phyloP scores from a whole-genome alignment of 2,113 vertebrate genomes.

The Scortum barcoo region DNA sequence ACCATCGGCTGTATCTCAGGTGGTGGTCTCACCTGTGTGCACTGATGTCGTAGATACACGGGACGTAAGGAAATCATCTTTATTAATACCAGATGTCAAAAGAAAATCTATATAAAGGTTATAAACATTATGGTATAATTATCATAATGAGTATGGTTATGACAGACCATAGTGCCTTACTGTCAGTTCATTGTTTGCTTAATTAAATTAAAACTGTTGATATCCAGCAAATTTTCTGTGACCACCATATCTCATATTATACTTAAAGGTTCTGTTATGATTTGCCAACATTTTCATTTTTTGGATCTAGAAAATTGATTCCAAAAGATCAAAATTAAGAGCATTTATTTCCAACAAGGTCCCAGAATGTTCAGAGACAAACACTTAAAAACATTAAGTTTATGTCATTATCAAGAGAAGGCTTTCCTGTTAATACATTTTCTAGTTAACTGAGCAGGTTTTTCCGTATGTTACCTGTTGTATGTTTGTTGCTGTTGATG shows the following conservation, averaged over 20 bases:
- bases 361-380: not conserved
- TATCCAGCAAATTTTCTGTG: too few species aligned
- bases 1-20: too few species aligned
- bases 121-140: not conserved
- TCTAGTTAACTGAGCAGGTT: not conserved
- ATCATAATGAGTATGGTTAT: not conserved
- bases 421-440: not conserved
- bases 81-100: not conserved
- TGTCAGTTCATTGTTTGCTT: too few species aligned
- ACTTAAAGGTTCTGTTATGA: not conserved
- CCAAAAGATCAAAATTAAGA: too few species aligned
- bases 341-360: not conserved
- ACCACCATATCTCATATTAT: not conserved
- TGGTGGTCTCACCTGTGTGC: too few species aligned
- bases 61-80: not conserved
- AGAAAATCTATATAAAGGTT: not conserved
- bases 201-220: too few species aligned
- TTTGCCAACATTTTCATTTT: too few species aligned
- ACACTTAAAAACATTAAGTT: not conserved
- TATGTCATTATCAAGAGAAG: not conserved
- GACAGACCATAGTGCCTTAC: not conserved
- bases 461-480: not conserved
- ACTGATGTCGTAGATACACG: too few species aligned
- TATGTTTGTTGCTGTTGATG: conserved; percentile 4
- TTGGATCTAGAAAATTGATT: too few species aligned